These are phyloP conservation scores for Pterocles burchelli DNA, from an alignment of 2,113 vertebrate species.

Conservation along the genomic window DNA sequence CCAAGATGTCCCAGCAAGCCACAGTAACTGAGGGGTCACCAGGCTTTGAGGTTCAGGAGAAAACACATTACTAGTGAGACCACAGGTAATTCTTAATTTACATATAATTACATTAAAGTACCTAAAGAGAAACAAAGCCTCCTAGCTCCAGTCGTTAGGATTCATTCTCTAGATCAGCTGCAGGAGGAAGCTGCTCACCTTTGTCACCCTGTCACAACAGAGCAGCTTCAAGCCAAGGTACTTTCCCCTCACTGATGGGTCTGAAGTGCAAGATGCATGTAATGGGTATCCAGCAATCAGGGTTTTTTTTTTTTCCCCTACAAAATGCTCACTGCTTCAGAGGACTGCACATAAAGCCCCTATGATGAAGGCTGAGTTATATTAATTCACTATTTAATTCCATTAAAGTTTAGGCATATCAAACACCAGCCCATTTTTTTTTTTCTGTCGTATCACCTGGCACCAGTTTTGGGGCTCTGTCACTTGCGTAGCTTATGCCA, in stretches of 20 bases:
- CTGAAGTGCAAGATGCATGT: not conserved
- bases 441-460: not conserved
- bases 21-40: not conserved
- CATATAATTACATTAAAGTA: not conserved
- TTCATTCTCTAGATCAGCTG: not conserved
- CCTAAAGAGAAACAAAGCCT: not conserved
- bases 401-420: not conserved
- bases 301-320: not conserved
- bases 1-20: not conserved
- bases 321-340: not conserved
- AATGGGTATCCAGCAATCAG: not conserved
- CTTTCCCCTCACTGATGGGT: accelerated
- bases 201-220: not conserved
- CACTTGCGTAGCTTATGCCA: not conserved
- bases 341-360: not conserved
- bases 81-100: not conserved
- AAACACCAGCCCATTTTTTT: not conserved
- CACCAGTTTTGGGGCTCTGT: not conserved
- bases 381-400: not conserved
- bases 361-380: not conserved
- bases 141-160: not conserved
- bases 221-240: not conserved
- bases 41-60: not conserved
- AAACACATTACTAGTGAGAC: not conserved
- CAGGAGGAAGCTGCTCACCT: not conserved